Evolutionary conservation across 2,888 invertebrate species (phyloP).

Genomic region (Tiliacea aurago): DNA sequence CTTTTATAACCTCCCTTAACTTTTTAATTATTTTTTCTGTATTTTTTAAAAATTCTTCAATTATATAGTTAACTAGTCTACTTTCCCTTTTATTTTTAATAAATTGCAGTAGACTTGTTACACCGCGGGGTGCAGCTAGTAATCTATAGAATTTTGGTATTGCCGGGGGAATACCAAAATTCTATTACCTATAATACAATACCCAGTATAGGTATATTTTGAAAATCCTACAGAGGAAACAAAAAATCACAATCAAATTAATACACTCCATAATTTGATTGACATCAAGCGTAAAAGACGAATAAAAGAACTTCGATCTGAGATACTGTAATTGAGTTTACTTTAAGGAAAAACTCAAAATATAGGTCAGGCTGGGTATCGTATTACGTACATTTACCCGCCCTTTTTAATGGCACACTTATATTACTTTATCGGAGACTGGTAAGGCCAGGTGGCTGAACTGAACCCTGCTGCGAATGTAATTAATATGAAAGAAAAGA

Average conservation of each 20-base stretch:
- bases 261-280: slow-evolving; percentile 9
- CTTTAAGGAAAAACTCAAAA: slow-evolving; percentile 25
- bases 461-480: neutral
- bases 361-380: slow-evolving; percentile 14
- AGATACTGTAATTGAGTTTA: slow-evolving; percentile 30
- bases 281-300: neutral
- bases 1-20: too few species aligned
- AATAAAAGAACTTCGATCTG: neutral
- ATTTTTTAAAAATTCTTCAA: too few species aligned
- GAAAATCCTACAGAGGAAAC: too few species aligned
- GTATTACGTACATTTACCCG: slow-evolving; percentile 7
- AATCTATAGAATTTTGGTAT: too few species aligned
- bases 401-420: slow-evolving; percentile 16
- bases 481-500: neutral
- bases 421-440: slow-evolving; percentile 9
- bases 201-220: too few species aligned
- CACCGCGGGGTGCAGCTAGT: too few species aligned
- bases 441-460: neutral
- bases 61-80: too few species aligned
- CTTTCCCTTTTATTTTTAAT: too few species aligned
- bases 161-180: too few species aligned
- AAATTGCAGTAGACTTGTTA: too few species aligned
- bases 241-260: neutral
- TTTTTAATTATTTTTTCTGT: too few species aligned
- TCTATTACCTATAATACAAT: too few species aligned